Evolutionary conservation across 2,113 vertebrate species (phyloP), one percentile per base, ranked within the genome.

Genomic region (Silurus meridionalis): DNA sequence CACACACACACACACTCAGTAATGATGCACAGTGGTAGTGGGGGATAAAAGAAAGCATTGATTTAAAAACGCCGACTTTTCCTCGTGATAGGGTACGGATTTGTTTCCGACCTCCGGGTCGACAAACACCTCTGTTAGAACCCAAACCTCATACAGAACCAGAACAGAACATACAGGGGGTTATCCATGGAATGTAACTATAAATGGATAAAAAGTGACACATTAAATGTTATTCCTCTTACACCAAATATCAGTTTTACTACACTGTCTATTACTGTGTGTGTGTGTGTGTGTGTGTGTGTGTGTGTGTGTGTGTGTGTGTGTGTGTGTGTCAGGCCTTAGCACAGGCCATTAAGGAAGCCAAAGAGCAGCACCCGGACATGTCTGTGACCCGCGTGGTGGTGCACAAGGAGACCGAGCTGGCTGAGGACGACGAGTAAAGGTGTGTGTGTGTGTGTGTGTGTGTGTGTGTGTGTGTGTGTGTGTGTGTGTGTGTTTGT

Each of bases 311-410:
- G 53, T 13, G 6, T 52, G 69, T 86, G 25, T 84, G 89, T 72
- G 21, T 2, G 90, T 75, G 90, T 84, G 91, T 89, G 90, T 19
- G 87, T 66, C 91, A 99, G 98, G 98, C 98, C 14, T 93, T 99
- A 95, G 98, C 98, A 91, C 97, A 99, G 93, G 98, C 98, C 90
- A 99, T 99, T 93, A 97, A 97, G 95, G 98, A 99, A 96, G 98
- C 97, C 95, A 96, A 97, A 96, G 97, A 99, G 92, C 98, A 99
- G 93, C 98, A 99, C 94, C 98, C 98, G 85, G 98, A 99, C 93
- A 99, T 99, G 98, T 97, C 98, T n/a, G 98, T 99, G 89, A 99
- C 98, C 0, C 95, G 97, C 92, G 98, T 99, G 92, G 98, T 99
- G 89, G 98, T 99, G 90, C 98, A 99, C 93, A 99, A 99, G 94